Base-by-base conservation (phyloP, 1,140 invertebrate species). In the Conus ventricosus region DNA sequence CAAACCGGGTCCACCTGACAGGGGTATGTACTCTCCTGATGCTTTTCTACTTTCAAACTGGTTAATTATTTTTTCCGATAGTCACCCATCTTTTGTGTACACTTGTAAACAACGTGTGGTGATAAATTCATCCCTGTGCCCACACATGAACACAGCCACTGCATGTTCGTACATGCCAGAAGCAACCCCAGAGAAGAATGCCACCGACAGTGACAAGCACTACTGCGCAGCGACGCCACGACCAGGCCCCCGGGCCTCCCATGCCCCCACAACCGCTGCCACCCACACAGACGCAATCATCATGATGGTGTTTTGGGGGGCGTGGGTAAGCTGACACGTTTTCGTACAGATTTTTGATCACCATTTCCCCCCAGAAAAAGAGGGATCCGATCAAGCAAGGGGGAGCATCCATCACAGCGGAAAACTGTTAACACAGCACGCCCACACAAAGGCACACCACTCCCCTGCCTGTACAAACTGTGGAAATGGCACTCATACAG, bases 121-220 rank as follows among this genome's bases (percentile, higher is more conserved):
- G 39, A 23, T n/a, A 20, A 17, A 71, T 23, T 20, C 11, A 23
- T 71, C 4, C 84, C 84, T n/a, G 84, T 15, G 84, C 84, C 84
- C 84, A 85, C 57, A 85, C 84, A 85, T 85, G 55, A 85, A 85
- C 27, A 85, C 84, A 17, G 60, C 84, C n/a, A 63, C 84, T 1
- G 84, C 55, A 63, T 13, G 55, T 85, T 85, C 84, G n/a, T 85
- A 85, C n/a, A 85, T 4, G 84, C 27, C 55, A 85, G 84, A 85
- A 39, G 84, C n/a, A 85, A 67, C 27, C 7, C 23, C 55, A 85
- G 84, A 63, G 84, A 13, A 85, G n/a, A 10, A 63, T 60, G 60
- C 27, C 57, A 85, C 84, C 23, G 84, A 63, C n/a, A 85, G n/a
- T 57, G 39, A 20, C 84, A n/a, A 5, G n/a, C 57, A 85, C 17